phyloP scores from a whole-genome alignment of 2,113 vertebrate genomes.

The Parus major region DNA sequence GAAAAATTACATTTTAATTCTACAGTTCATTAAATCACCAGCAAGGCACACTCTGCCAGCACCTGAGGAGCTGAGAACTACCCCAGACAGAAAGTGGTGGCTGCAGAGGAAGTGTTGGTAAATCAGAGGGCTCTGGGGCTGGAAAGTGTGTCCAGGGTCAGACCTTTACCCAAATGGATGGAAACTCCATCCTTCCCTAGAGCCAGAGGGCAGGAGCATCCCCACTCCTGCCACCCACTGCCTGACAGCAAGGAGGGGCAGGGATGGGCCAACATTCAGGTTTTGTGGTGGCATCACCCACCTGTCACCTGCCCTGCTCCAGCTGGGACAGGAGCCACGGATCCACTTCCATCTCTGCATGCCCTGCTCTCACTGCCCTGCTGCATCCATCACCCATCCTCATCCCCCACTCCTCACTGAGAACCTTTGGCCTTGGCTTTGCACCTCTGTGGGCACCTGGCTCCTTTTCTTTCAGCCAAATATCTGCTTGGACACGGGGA shows the following conservation, averaged over 20 bases:
- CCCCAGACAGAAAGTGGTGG: not conserved
- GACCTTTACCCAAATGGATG: not conserved
- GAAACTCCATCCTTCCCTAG: not conserved
- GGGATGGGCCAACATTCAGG: not conserved
- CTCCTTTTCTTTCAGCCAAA: not conserved
- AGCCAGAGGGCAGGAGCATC: not conserved
- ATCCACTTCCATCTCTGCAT: not conserved
- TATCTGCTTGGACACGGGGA: not conserved
- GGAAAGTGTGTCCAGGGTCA: not conserved
- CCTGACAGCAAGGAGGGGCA: not conserved
- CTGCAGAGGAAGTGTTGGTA: not conserved
- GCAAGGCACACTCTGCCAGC: not conserved
- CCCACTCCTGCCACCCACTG: not conserved
- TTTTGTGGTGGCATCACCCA: not conserved
- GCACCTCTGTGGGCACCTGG: not conserved
- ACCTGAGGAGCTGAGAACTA: not conserved
- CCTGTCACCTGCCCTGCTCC: not conserved
- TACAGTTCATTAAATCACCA: not conserved
- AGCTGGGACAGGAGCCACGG: not conserved
- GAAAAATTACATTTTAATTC: not conserved
- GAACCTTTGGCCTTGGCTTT: not conserved
- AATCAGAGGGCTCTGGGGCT: not conserved
- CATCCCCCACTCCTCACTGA: not conserved
- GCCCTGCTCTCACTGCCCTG: not conserved
- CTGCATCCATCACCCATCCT: not conserved